Conservation (phyloP, 2,888 invertebrate genomes). For the Amphipoea oculea region DNA sequence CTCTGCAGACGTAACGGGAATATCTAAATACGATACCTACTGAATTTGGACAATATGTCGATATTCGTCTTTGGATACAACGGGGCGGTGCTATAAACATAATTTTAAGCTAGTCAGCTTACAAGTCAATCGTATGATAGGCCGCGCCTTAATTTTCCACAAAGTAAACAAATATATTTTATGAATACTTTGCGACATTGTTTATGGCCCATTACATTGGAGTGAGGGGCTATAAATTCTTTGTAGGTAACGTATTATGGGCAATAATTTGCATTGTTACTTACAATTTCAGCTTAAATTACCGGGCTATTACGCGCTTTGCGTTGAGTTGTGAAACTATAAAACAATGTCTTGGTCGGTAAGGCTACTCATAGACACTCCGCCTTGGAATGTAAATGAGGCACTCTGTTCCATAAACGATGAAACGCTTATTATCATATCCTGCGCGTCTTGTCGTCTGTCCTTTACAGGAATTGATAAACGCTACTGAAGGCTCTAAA, state of each 20-base stretch:
- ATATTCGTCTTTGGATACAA: no score
- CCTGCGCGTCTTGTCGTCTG: neutral
- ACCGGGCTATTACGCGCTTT: conserved; percentile 54
- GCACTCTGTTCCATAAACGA: neutral
- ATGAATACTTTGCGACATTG: conserved; percentile 68
- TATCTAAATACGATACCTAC: no score
- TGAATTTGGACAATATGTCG: no score
- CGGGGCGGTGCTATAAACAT: neutral
- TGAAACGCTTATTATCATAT: neutral
- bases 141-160: conserved; percentile 40
- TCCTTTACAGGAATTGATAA: neutral
- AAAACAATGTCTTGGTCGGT: conserved; percentile 33
- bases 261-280: conserved; percentile 74
- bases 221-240: conserved; percentile 73
- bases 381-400: neutral
- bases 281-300: conserved; percentile 70
- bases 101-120: neutral
- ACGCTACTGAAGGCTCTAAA: neutral
- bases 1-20: neutral
- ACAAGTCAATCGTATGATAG: conserved; percentile 16
- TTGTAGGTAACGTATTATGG: conserved; percentile 70
- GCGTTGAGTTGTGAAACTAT: conserved; percentile 41
- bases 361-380: neutral
- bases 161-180: conserved; percentile 62
- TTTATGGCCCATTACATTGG: conserved; percentile 75